Conservation (phyloP, 2,797 vertebrate species). For the Macrochelys suwanniensis region DNA sequence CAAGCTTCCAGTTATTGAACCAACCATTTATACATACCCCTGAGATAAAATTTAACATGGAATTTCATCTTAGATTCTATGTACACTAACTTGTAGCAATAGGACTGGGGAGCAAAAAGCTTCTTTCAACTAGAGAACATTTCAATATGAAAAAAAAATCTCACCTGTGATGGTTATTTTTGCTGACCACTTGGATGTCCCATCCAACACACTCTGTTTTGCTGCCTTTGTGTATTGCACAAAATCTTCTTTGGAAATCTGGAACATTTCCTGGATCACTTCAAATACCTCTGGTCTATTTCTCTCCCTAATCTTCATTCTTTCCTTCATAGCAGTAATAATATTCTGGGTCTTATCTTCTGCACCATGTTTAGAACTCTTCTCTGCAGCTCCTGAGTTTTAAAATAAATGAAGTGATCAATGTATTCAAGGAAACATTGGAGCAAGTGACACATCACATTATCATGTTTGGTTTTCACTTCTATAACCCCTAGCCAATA, state of each 20-base stretch:
- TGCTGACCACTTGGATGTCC: slow-evolving; percentile 98
- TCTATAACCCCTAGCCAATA: not conserved
- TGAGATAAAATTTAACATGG: fast-evolving
- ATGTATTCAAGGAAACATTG: not conserved
- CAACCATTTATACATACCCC: not conserved
- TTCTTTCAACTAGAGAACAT: not conserved
- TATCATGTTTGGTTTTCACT: not conserved
- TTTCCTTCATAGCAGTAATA: slow-evolving; percentile 98
- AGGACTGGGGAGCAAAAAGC: not conserved
- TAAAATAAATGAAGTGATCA: slow-evolving; percentile 7
- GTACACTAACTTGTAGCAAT: not conserved
- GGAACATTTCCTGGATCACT: slow-evolving; percentile 96
- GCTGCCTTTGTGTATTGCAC: slow-evolving; percentile 91
- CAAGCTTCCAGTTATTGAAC: not conserved
- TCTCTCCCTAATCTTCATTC: slow-evolving; percentile 98
- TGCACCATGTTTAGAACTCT: slow-evolving; percentile 97
- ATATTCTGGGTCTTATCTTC: slow-evolving; percentile 99
- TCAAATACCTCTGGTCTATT: slow-evolving; percentile 97
- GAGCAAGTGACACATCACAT: not conserved
- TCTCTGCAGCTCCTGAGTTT: slow-evolving; percentile 93
- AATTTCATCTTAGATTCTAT: not conserved
- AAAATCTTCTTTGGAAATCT: slow-evolving; percentile 94
- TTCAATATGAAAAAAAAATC: not conserved
- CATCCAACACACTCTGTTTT: slow-evolving; percentile 96
- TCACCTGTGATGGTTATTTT: slow-evolving; percentile 97